A percentile compares a stretch with the other conserved stretches of the same genome.
phyloP scores from a whole-genome alignment of 2,797 vertebrate species.

The Mormyrus hasselquistii region DNA sequence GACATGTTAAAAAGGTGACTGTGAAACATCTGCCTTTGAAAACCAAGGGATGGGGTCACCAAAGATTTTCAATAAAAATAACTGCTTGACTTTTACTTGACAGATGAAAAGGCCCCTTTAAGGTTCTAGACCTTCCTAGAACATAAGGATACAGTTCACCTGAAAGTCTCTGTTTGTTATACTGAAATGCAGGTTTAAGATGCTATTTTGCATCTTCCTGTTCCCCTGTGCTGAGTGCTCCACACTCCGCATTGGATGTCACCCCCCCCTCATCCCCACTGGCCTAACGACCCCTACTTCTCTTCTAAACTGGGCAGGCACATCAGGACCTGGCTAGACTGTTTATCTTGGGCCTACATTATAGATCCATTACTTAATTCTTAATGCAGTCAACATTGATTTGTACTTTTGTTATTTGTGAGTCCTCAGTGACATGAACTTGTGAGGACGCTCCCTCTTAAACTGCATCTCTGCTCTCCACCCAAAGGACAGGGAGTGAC shows the following conservation, averaged over 20 bases:
- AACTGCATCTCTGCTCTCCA: constrained; percentile 9
- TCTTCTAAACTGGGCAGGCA: constrained; percentile 19
- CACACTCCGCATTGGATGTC: background rate
- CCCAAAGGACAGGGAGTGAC: constrained; percentile 15
- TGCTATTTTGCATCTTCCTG: constrained; percentile 9
- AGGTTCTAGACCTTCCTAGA: background rate
- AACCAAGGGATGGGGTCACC: constrained; percentile 10
- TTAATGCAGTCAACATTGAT: constrained; percentile 19
- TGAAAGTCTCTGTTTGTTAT: background rate
- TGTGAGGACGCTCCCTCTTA: constrained; percentile 17
- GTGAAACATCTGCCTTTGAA: background rate
- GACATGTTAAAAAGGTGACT: background rate
- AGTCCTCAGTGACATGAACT: constrained; percentile 16
- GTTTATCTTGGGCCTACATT: constrained; percentile 27
- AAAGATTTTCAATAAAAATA: background rate
- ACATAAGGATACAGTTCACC: background rate
- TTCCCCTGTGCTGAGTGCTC: background rate
- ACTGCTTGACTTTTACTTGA: constrained; percentile 10
- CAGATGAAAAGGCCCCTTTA: background rate
- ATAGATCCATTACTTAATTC: constrained; percentile 22
- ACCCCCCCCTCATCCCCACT: background rate
- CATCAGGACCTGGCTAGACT: constrained; percentile 15
- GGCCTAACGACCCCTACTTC: constrained; percentile 1
- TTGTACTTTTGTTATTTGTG: constrained; percentile 29
- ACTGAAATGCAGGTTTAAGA: constrained; percentile 8